Percentiles rank a stretch among this genome's conserved stretches.
These are phyloP conservation scores for Neodiprion fabricii DNA, from an alignment of 1,140 invertebrate species.

Conservation along the genomic window DNA sequence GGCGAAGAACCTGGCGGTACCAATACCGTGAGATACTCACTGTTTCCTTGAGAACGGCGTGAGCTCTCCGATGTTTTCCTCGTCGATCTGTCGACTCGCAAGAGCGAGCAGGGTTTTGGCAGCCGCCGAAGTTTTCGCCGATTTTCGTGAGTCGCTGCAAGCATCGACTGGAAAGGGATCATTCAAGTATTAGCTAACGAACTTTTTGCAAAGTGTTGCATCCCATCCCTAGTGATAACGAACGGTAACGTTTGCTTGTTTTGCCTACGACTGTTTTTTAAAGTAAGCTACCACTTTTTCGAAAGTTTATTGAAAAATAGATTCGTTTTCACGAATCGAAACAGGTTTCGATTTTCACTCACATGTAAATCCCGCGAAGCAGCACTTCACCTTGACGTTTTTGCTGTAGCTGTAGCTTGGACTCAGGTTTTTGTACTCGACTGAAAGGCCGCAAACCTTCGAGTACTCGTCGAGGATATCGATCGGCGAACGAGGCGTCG, in stretches of 20 bases:
- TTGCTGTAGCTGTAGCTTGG: not conserved
- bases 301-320: too few species aligned
- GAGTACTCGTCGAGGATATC: not conserved
- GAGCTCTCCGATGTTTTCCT: not conserved
- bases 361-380: not conserved
- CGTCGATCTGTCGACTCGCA: not conserved
- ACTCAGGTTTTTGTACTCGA: not conserved
- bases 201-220: too few species aligned
- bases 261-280: too few species aligned
- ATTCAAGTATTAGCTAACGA: too few species aligned
- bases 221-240: too few species aligned
- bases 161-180: not conserved
- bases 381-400: not conserved
- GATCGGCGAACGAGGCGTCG: not conserved
- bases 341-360: not conserved
- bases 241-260: too few species aligned
- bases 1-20: not conserved
- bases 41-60: not conserved
- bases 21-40: not conserved
- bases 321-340: too few species aligned
- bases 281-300: too few species aligned
- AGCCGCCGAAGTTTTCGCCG: not conserved
- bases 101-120: not conserved
- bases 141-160: not conserved
- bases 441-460: not conserved